Evolutionary conservation across 2,113 vertebrate species (phyloP).

Genomic region (Proterorhinus semilunaris): DNA sequence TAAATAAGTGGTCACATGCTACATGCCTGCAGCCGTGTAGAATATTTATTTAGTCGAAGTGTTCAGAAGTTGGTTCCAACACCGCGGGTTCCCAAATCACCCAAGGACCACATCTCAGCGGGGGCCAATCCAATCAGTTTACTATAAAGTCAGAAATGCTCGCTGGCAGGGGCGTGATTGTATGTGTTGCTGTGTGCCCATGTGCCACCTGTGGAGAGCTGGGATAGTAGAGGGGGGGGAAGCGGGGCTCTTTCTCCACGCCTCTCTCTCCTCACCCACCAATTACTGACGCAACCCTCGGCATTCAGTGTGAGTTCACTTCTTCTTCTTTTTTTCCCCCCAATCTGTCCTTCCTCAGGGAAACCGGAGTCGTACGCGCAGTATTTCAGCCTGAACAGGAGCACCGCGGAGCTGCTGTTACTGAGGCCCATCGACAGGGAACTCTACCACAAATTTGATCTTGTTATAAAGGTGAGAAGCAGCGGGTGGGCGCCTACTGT

Average conservation of each 20-base stretch:
- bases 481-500: neutral
- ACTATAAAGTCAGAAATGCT: conserved; percentile 15
- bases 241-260: conserved; percentile 35
- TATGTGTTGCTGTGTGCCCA: conserved; percentile 17
- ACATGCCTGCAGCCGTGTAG: neutral
- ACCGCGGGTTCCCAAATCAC: neutral
- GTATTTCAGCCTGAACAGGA: conserved; percentile 90
- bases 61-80: neutral
- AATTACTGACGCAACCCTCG: conserved; percentile 33
- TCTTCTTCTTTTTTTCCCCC: neutral
- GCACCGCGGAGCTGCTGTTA: conserved; percentile 86
- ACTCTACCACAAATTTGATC: conserved; percentile 90
- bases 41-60: neutral
- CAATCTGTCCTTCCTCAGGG: conserved; percentile 71
- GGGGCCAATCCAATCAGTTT: conserved; percentile 20
- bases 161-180: conserved; percentile 24
- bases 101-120: neutral
- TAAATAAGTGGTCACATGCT: too few species aligned
- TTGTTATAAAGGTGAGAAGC: conserved; percentile 96
- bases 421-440: conserved; percentile 90
- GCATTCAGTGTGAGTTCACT: neutral
- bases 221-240: conserved; percentile 46
- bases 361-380: conserved; percentile 86
- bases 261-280: conserved; percentile 9
- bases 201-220: conserved; percentile 38